These are phyloP conservation scores for Drosophila robusta DNA, from an alignment of 2,888 invertebrate genomes.

Conservation along the genomic window DNA sequence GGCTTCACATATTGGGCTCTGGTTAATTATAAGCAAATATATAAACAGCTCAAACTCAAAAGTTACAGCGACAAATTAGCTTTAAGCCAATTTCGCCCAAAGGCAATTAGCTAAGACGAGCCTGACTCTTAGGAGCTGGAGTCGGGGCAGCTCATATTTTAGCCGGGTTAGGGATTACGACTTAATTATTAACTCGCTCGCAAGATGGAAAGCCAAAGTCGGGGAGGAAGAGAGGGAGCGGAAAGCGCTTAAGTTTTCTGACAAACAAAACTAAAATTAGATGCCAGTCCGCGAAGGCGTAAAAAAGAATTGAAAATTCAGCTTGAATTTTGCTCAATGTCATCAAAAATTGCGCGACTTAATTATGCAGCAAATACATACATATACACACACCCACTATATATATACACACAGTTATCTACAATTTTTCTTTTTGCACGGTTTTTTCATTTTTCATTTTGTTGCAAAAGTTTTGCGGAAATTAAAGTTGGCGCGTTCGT, in stretches of 20 bases:
- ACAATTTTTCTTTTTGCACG: conserved; percentile 5
- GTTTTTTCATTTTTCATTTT: conserved; percentile 3
- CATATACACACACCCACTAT: conserved; percentile 17
- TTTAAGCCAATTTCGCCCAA: conserved; percentile 38
- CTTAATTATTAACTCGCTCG: conserved; percentile 15
- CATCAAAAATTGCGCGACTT: conserved; percentile 59
- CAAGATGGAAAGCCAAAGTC: conserved; percentile 14
- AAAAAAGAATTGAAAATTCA: conserved; percentile 43
- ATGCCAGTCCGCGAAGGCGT: conserved; percentile 22
- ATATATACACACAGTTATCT: conserved; percentile 4
- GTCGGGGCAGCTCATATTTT: not conserved
- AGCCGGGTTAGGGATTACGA: conserved; percentile 9
- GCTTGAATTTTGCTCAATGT: conserved; percentile 73
- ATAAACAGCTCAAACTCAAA: conserved; percentile 41
- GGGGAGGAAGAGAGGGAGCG: conserved; percentile 2
- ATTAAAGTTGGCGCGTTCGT: conserved; percentile 73
- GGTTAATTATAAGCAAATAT: conserved; percentile 74
- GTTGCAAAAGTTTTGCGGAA: conserved; percentile 69
- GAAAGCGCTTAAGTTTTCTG: conserved; percentile 60
- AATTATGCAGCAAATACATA: conserved; percentile 63
- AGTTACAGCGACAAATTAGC: conserved; percentile 60
- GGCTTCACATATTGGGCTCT: conserved; percentile 37
- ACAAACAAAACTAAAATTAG: conserved; percentile 72
- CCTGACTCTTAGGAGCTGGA: conserved; percentile 5
- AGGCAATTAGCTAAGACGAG: conserved; percentile 50